These are phyloP conservation scores for Lethenteron reissneri DNA, from an alignment of 2,113 vertebrate genomes.

Conservation along the genomic window DNA sequence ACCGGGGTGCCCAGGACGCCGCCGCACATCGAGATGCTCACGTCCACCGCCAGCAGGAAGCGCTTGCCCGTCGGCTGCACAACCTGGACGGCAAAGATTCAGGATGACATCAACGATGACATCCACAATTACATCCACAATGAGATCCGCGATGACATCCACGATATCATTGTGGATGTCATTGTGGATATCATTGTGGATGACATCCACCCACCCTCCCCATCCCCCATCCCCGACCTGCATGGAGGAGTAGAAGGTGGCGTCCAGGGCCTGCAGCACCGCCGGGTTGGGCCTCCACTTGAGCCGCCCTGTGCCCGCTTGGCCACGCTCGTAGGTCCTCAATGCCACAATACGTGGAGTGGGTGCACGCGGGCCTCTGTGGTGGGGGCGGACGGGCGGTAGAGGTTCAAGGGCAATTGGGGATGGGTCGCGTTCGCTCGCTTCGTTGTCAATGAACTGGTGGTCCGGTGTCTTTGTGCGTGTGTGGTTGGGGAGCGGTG, in stretches of 20 bases:
- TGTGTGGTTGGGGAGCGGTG: too few species aligned
- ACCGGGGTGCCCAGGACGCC: conserved; percentile 36
- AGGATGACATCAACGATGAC: not conserved
- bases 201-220: too few species aligned
- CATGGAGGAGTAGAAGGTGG: conserved; percentile 55
- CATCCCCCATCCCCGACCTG: conserved; percentile 22
- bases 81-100: conserved; percentile 20
- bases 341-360: conserved; percentile 45
- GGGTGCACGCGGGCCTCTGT: conserved; percentile 58
- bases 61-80: conserved; percentile 52
- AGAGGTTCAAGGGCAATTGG: too few species aligned
- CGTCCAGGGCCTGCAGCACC: conserved; percentile 51
- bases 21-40: conserved; percentile 44
- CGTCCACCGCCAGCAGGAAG: conserved; percentile 51
- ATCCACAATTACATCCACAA: too few species aligned
- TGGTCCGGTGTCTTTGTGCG: too few species aligned
- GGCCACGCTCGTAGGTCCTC: conserved; percentile 59
- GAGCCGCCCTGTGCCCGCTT: conserved; percentile 47
- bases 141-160: not conserved
- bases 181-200: too few species aligned
- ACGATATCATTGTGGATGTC: conserved; percentile 10
- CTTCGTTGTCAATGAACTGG: too few species aligned
- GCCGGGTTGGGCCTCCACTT: conserved; percentile 50
- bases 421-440: too few species aligned
- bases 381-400: too few species aligned